Percentiles rank a stretch among this genome's conserved stretches.
phyloP scores from a whole-genome alignment of 2,888 invertebrate species.

The Endotricha flammealis region DNA sequence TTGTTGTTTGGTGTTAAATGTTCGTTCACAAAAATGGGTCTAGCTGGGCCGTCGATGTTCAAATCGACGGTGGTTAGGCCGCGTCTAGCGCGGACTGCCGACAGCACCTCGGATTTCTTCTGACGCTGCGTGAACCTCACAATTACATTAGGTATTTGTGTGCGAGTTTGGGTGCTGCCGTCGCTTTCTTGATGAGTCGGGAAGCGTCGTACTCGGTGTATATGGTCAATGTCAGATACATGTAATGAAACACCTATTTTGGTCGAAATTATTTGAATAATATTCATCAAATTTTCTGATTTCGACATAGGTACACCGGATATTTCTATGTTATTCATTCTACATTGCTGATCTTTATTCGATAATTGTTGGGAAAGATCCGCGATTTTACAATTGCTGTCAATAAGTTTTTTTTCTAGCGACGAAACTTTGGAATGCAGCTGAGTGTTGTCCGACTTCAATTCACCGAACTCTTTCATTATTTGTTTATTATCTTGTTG shows the following conservation, averaged over 20 bases:
- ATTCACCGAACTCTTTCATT: not conserved
- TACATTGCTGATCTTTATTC: not conserved
- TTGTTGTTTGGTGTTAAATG: not conserved
- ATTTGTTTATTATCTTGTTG: not conserved
- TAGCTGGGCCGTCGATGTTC: not conserved
- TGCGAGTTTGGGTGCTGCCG: not conserved
- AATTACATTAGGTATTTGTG: not conserved
- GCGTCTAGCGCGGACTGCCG: no score
- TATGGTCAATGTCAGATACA: not conserved
- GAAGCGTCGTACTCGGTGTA: not conserved
- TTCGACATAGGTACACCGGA: not conserved
- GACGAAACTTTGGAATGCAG: not conserved
- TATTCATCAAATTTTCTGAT: not conserved
- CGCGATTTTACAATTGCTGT: not conserved
- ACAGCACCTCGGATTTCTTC: no score
- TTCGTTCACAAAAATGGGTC: not conserved
- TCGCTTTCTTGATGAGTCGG: not conserved
- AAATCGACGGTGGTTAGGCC: constrained; percentile 1
- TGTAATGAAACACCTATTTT: not conserved
- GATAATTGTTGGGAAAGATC: not conserved
- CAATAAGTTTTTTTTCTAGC: not conserved
- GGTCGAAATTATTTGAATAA: not conserved
- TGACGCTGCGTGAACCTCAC: not conserved
- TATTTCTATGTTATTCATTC: not conserved
- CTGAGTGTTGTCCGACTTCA: not conserved